Conservation (phyloP, 1,140 invertebrate species). For the Bombus pyrosoma region DNA sequence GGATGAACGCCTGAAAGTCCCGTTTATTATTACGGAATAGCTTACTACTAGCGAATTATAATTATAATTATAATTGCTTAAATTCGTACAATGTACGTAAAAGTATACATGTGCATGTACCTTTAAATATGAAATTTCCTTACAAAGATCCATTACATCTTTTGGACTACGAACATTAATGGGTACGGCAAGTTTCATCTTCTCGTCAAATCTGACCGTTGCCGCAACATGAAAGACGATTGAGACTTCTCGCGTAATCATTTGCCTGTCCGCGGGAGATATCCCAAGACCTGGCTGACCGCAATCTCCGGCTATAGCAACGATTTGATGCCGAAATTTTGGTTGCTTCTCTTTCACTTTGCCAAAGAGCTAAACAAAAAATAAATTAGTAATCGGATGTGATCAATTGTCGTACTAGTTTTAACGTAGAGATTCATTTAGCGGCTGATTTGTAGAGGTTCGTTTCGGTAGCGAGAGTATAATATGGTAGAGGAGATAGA, state of each 20-base stretch:
- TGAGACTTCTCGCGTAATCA: conserved; percentile 85
- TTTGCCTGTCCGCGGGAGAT: conserved; percentile 76
- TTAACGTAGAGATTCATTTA: not conserved
- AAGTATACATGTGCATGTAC: conserved; percentile 70
- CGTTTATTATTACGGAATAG: not conserved
- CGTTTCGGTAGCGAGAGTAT: too few relatives aligned
- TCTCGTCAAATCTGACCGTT: conserved; percentile 88
- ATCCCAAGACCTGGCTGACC: conserved; percentile 82
- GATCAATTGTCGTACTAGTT: not conserved
- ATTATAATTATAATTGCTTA: not conserved
- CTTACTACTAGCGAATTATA: not conserved
- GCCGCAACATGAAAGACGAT: conserved; percentile 88
- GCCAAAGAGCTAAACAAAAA: conserved; percentile 83
- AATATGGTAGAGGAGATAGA: not conserved
- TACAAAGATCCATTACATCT: conserved; percentile 85
- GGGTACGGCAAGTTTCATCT: conserved; percentile 85
- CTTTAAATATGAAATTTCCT: conserved; percentile 87
- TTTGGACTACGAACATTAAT: conserved; percentile 88
- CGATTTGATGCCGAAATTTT: conserved; percentile 85
- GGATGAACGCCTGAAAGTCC: conserved; percentile 83
- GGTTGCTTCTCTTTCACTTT: conserved; percentile 83
- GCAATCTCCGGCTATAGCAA: conserved; percentile 85
- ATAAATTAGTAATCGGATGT: not conserved
- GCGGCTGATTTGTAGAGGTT: too few relatives aligned
- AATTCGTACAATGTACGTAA: not conserved